Percentiles rank a stretch among this genome's conserved stretches.
phyloP scores from a whole-genome alignment of 2,888 invertebrate species.

The Calliopum simillimum region DNA sequence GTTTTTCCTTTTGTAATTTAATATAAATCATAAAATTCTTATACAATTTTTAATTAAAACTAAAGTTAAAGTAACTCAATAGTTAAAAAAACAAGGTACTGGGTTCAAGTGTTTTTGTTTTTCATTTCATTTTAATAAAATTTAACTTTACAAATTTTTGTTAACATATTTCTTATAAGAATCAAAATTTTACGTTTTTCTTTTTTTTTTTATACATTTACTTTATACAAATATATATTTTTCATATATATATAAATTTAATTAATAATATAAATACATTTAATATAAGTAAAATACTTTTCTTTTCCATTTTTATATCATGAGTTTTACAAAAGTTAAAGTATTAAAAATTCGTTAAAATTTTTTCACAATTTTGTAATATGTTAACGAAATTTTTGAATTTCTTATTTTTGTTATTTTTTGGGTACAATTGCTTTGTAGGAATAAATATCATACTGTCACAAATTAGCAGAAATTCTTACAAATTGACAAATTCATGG shows the following conservation, averaged over 20 bases:
- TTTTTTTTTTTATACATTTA: conserved; percentile 22
- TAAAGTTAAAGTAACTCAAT: conserved; percentile 20
- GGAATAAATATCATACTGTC: no score
- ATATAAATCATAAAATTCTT: neutral
- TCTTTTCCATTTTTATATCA: conserved; percentile 10
- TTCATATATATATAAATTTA: conserved; percentile 27
- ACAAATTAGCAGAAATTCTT: no score
- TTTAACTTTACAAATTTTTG: conserved; percentile 22
- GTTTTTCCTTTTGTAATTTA: neutral
- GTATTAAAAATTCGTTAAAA: conserved; percentile 33
- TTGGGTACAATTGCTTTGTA: no score
- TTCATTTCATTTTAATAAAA: conserved; percentile 40
- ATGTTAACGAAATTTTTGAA: neutral
- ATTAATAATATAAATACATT: conserved; percentile 30
- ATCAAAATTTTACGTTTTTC: conserved; percentile 20
- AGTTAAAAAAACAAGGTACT: conserved; percentile 62
- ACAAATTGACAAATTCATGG: neutral
- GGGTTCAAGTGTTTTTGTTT: conserved; percentile 61
- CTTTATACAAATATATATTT: conserved; percentile 30
- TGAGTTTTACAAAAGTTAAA: conserved; percentile 42
- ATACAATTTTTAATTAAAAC: neutral
- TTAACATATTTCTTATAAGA: neutral
- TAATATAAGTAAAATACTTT: conserved; percentile 47
- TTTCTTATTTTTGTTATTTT: no score
- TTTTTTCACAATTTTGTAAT: neutral